These are phyloP conservation scores for Anguilla obscura DNA, from an alignment of 2,797 vertebrate genomes.

Conservation along the genomic window DNA sequence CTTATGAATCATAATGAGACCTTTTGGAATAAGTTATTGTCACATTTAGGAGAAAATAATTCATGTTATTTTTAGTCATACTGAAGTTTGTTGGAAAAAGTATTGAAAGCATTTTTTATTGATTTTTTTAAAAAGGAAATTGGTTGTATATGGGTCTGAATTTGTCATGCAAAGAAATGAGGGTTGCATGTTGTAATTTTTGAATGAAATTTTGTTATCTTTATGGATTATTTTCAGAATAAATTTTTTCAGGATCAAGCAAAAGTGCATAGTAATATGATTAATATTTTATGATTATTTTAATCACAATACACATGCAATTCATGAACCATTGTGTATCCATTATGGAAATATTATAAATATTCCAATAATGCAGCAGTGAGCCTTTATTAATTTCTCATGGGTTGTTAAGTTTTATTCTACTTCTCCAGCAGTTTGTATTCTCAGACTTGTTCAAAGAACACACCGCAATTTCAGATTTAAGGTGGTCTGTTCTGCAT, in stretches of 20 bases:
- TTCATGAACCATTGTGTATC: not conserved
- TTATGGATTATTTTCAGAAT: not conserved
- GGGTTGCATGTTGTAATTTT: not conserved
- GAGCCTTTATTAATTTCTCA: not conserved
- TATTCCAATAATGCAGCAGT: not conserved
- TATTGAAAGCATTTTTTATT: slow-evolving; percentile 4
- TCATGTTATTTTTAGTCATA: not conserved
- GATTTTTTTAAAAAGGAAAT: not conserved
- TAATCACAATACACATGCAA: not conserved
- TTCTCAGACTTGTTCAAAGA: not conserved
- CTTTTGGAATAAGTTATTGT: slow-evolving; percentile 23
- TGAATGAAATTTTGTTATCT: not conserved
- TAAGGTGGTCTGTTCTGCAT: not conserved
- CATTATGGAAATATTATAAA: not conserved
- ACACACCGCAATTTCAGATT: not conserved
- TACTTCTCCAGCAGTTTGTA: not conserved
- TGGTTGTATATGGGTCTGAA: not conserved
- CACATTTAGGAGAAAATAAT: slow-evolving; percentile 9
- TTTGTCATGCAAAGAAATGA: not conserved
- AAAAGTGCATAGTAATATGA: not conserved
- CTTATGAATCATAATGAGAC: slow-evolving; percentile 37
- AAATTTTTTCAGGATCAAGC: not conserved
- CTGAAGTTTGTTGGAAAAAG: not conserved
- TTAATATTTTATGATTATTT: not conserved
- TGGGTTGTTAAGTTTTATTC: not conserved